A percentile compares a stretch with the other conserved stretches of the same genome.
Conservation (phyloP, 2,888 invertebrate genomes). For the Temnothorax rugatulus region DNA sequence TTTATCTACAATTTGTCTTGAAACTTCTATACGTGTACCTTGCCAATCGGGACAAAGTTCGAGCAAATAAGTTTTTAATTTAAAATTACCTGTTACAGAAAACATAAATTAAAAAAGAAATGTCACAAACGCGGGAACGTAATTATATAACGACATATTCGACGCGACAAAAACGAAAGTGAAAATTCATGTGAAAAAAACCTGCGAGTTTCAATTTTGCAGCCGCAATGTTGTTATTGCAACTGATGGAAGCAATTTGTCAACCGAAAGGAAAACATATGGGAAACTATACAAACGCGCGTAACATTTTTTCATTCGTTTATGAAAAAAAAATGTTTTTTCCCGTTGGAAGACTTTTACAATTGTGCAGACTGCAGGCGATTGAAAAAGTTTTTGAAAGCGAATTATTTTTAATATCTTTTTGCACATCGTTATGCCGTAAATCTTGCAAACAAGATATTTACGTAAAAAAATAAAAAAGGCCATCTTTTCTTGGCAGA, state of each 20-base stretch:
- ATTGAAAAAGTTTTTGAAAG: background rate
- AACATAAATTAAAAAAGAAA: background rate
- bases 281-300: background rate
- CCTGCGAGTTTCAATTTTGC: conserved; percentile 3
- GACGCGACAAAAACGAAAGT: background rate
- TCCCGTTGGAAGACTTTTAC: background rate
- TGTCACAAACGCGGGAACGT: too few species aligned
- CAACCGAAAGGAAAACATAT: background rate
- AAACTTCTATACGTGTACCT: background rate
- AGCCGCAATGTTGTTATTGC: background rate
- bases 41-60: background rate
- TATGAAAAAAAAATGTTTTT: background rate
- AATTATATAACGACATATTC: background rate
- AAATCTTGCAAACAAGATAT: background rate
- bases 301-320: background rate
- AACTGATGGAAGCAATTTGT: conserved; percentile 17
- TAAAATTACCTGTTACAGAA: background rate
- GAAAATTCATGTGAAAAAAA: background rate
- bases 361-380: background rate
- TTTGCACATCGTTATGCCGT: background rate
- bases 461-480: background rate
- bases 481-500: background rate
- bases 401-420: background rate
- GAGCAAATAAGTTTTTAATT: background rate
- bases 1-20: background rate